Percentiles rank a stretch among this genome's conserved stretches.
phyloP scores from a whole-genome alignment of 2,113 vertebrate genomes.

The Clarias gariepinus region DNA sequence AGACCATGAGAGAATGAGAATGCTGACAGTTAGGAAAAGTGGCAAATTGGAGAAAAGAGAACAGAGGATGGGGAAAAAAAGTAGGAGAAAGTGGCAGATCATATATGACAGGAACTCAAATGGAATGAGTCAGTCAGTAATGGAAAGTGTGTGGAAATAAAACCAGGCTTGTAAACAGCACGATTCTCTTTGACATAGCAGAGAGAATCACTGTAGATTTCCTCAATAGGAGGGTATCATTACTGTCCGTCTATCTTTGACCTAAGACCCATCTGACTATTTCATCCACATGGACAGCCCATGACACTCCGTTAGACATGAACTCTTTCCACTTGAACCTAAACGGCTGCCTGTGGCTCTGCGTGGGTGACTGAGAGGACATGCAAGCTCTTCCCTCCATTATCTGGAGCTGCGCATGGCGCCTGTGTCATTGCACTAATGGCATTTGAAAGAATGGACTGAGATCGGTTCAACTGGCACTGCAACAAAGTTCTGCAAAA shows the following conservation, averaged over 20 bases:
- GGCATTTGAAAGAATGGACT: slow-evolving; percentile 8
- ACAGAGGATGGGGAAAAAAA: not conserved
- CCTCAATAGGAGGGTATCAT: slow-evolving; percentile 15
- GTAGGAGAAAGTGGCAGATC: slow-evolving; percentile 12
- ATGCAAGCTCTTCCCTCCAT: slow-evolving; percentile 5
- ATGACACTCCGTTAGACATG: slow-evolving; percentile 23
- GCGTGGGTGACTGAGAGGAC: slow-evolving; percentile 21
- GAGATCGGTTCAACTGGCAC: not conserved
- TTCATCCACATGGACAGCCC: not conserved
- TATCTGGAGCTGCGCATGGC: not conserved
- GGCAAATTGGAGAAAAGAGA: not conserved
- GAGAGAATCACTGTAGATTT: not conserved
- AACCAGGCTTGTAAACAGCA: slow-evolving; percentile 23
- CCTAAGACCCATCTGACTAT: not conserved
- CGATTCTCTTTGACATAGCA: not conserved
- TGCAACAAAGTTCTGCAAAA: not conserved
- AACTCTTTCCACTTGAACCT: slow-evolving; percentile 32
- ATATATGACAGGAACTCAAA: not conserved
- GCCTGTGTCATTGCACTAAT: slow-evolving; percentile 14
- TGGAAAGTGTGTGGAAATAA: slow-evolving; percentile 26
- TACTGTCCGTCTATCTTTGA: slow-evolving; percentile 12
- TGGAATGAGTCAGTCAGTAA: slow-evolving; percentile 12
- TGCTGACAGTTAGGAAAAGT: slow-evolving; percentile 19
- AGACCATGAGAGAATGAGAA: slow-evolving; percentile 30
- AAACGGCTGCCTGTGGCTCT: not conserved